These are phyloP conservation scores for Gerris buenoi DNA, from an alignment of 1,140 invertebrate species.

Conservation along the genomic window DNA sequence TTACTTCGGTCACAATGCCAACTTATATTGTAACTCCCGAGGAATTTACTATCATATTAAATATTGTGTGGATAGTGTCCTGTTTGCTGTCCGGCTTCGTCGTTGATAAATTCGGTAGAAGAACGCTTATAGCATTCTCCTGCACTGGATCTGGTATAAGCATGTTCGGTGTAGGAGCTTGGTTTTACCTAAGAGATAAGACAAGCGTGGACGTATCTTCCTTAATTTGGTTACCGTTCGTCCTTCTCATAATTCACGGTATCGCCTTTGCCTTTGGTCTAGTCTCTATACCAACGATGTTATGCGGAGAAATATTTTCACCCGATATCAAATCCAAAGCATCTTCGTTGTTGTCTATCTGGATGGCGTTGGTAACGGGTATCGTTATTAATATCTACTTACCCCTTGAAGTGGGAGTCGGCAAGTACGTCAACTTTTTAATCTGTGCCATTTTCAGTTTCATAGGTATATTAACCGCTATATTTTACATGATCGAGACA, in stretches of 20 bases:
- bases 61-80: conserved; percentile 28
- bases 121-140: conserved; percentile 32
- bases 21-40: conserved; percentile 19
- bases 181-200: conserved; percentile 17
- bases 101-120: conserved; percentile 28
- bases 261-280: conserved; percentile 14
- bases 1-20: conserved; percentile 54
- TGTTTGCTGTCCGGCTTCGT: conserved; percentile 23
- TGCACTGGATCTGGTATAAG: conserved; percentile 16
- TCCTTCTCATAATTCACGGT: conserved; percentile 7
- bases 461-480: conserved; percentile 37
- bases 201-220: background rate
- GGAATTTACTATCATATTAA: conserved; percentile 8
- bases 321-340: conserved; percentile 16
- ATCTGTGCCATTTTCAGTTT: conserved; percentile 56
- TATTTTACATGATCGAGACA: conserved; percentile 58
- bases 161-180: conserved; percentile 14
- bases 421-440: conserved; percentile 57
- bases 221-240: conserved; percentile 11
- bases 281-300: conserved; percentile 14
- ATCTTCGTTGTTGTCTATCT: conserved; percentile 9
- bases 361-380: conserved; percentile 27
- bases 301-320: conserved; percentile 17
- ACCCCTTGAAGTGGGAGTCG: conserved; percentile 39
- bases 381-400: conserved; percentile 59